Evolutionary conservation across 2,113 vertebrate genomes (phyloP).

Genomic region (Myrmecophaga tridactyla): DNA sequence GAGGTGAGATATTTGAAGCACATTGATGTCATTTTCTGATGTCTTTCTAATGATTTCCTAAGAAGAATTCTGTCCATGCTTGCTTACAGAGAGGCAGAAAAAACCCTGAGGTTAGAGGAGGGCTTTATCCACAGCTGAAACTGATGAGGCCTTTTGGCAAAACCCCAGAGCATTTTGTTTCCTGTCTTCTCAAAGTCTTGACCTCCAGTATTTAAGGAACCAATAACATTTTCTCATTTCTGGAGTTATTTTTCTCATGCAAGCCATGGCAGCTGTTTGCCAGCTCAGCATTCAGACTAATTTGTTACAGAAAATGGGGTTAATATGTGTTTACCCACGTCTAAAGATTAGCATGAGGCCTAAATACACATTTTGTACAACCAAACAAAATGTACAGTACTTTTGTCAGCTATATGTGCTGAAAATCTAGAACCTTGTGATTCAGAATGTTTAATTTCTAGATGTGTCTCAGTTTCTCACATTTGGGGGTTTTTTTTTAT

Average conservation of each 20-base stretch:
- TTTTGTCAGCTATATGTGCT: not conserved
- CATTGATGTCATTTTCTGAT: constrained; percentile 54
- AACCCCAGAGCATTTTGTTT: constrained; percentile 74
- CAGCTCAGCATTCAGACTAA: constrained; percentile 59
- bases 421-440: not conserved
- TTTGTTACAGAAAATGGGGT: constrained; percentile 54
- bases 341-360: constrained; percentile 42
- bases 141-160: constrained; percentile 70
- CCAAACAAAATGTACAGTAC: not conserved
- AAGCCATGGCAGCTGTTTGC: constrained; percentile 64
- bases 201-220: constrained; percentile 79
- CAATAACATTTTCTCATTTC: constrained; percentile 72
- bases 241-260: constrained; percentile 70
- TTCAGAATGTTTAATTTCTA: constrained; percentile 35
- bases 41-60: constrained; percentile 52
- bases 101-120: constrained; percentile 54
- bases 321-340: constrained; percentile 48
- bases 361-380: constrained; percentile 17
- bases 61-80: constrained; percentile 56
- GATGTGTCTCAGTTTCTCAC: not conserved
- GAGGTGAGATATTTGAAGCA: constrained; percentile 7
- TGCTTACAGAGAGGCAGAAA: constrained; percentile 17
- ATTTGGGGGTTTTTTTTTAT: not conserved
- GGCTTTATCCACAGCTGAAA: constrained; percentile 74
- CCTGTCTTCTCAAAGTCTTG: constrained; percentile 79